phyloP scores from a whole-genome alignment of 2,797 vertebrate species.

The Discoglossus pictus region DNA sequence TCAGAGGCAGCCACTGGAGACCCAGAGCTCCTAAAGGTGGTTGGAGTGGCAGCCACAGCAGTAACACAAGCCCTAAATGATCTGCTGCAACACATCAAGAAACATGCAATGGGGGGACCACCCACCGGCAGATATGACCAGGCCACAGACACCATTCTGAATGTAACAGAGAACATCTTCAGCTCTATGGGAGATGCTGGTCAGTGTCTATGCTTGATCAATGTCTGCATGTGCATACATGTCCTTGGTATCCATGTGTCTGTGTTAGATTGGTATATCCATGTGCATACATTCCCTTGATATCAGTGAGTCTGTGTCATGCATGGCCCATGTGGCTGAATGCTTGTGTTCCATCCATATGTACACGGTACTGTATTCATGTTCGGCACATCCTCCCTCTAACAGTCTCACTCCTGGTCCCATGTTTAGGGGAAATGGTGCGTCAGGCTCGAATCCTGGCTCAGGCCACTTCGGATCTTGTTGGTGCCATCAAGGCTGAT shows the following conservation, averaged over 20 bases:
- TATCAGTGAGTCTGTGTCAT: too few relatives aligned
- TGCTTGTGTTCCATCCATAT: too few relatives aligned
- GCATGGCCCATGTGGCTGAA: too few relatives aligned
- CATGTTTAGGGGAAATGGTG: constrained; percentile 91
- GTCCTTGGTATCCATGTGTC: not conserved
- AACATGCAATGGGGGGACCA: constrained; percentile 85
- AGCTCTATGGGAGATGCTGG: constrained; percentile 97
- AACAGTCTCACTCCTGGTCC: not conserved
- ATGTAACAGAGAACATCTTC: constrained; percentile 97
- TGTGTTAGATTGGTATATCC: too few relatives aligned
- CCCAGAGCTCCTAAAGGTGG: constrained; percentile 89
- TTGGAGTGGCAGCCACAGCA: constrained; percentile 86
- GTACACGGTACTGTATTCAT: not conserved
- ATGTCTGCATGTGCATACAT: not conserved
- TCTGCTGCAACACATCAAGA: constrained; percentile 92
- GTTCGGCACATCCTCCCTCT: too few relatives aligned
- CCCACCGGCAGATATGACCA: constrained; percentile 92
- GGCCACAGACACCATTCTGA: constrained; percentile 95
- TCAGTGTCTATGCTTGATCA: constrained; percentile 70
- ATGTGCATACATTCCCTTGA: too few relatives aligned
- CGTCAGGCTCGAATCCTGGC: constrained; percentile 95
- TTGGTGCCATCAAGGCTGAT: constrained; percentile 96
- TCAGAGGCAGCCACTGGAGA: constrained; percentile 88
- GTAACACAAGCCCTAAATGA: constrained; percentile 95
- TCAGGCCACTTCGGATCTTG: constrained; percentile 94